Base-by-base conservation (phyloP, 2,888 invertebrate species). In the Mythimna lalbum region DNA sequence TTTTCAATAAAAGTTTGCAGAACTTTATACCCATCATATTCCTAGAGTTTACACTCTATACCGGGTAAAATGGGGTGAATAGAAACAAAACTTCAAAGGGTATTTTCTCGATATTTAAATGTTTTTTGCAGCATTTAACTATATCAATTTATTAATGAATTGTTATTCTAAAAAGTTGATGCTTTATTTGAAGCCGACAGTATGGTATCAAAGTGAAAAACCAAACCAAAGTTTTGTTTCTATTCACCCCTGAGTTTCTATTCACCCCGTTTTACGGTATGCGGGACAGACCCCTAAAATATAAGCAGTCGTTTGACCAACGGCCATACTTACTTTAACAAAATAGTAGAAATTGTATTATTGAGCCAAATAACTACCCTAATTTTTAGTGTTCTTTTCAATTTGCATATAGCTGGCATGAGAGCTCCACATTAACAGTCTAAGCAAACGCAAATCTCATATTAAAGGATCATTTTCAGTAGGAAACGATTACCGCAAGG, bases 381-480 rank as follows among this genome's bases (percentile, higher is more conserved):
- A 62, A 49, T 81, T 71, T 82, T 80, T 56, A 63, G 57, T 73
- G 75, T 73, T 80, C 84, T 78, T 78, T 78, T 72, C 65, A 88
- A 90, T 89, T 90, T 90, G 87, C 87, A 89, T 87, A 84, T 36
- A 65, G 86, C 81, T 92, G 82, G 91, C 93, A 94, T 93, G 93
- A 90, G 88, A 91, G 87, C 79, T 73, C 72, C 83, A 86, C 90
- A 92, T 93, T 93, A 93, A 76, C 73, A 78, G 85, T 65, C 57
- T 84, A 81, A 43, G 86, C 83, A 88, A 93, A 93, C 93, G 93
- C 93, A 92, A 93, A 92, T 92, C 88, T 87, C 89, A 90, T 93
- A 93, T 93, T 93, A 93, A 89, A 73, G 89, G 85, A 91, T 92
- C 87, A 90, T 92, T 92, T 89, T 86, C 77, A 79, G 87, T 84